These are phyloP conservation scores for Sitta carolinensis DNA, from an alignment of 2,797 vertebrate species.

Conservation along the genomic window DNA sequence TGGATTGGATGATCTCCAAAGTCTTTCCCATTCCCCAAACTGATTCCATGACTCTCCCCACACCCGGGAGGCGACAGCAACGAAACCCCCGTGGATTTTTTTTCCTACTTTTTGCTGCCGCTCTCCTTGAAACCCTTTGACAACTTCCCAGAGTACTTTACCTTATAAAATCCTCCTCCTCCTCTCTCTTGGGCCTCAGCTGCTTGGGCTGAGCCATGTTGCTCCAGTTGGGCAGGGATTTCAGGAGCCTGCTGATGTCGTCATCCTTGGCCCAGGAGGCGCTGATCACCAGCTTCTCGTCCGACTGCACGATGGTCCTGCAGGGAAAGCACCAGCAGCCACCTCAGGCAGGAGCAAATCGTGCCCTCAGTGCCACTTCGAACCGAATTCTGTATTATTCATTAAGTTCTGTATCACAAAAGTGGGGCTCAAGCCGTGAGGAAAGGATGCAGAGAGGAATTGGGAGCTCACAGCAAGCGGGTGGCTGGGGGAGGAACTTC, in stretches of 20 bases:
- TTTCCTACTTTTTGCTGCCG: neutral
- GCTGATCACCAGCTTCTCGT: slow-evolving; percentile 96
- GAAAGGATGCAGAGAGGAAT: neutral
- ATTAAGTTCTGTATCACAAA: accelerated
- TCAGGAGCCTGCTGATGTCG: slow-evolving; percentile 94
- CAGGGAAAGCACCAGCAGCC: slow-evolving; percentile 5
- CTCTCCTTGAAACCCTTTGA: neutral
- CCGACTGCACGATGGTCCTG: slow-evolving; percentile 90
- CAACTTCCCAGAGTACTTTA: neutral
- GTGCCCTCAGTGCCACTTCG: accelerated
- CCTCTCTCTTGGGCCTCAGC: slow-evolving; percentile 92
- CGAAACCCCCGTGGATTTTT: accelerated
- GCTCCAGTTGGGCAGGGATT: slow-evolving; percentile 95
- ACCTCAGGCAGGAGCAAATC: neutral
- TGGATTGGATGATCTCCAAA: accelerated
- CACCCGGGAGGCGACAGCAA: neutral
- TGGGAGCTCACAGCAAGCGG: accelerated
- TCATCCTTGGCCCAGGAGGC: slow-evolving; percentile 98
- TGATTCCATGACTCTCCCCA: neutral
- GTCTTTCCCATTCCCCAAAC: neutral
- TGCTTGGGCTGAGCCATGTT: slow-evolving; percentile 95
- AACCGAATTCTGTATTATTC: accelerated
- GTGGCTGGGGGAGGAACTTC: neutral
- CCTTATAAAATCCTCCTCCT: slow-evolving; percentile 96
- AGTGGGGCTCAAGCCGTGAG: neutral